A percentile compares a stretch with the other conserved stretches of the same genome.
These are phyloP conservation scores for Ruditapes philippinarum DNA, from an alignment of 1,140 invertebrate genomes.

Conservation along the genomic window DNA sequence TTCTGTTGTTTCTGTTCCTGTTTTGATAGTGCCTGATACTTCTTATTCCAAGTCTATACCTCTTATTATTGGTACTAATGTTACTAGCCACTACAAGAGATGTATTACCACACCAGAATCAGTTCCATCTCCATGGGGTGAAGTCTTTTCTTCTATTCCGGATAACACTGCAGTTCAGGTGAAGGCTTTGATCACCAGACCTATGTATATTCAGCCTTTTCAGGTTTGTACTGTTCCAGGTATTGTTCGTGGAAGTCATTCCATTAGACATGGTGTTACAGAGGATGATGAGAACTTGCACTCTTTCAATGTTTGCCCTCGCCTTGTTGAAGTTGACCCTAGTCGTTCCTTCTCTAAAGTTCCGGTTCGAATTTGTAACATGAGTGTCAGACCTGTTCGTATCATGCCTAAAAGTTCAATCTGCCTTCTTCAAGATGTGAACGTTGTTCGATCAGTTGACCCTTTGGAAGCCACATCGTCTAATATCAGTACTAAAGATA, in stretches of 20 bases:
- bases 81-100: not conserved
- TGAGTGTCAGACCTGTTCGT: not conserved
- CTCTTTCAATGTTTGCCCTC: not conserved
- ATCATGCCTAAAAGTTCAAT: not conserved
- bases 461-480: not conserved
- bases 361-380: slow-evolving; percentile 27
- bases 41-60: not conserved
- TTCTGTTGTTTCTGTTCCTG: not conserved
- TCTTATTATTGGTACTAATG: slow-evolving; percentile 4
- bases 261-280: not conserved
- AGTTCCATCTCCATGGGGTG: not conserved
- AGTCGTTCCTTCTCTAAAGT: not conserved
- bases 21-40: slow-evolving; percentile 35
- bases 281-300: not conserved
- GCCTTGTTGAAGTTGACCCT: not conserved
- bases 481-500: not conserved
- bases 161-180: not conserved
- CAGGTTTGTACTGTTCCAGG: not conserved
- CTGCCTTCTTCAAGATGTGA: not conserved
- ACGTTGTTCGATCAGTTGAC: not conserved
- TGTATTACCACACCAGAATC: not conserved
- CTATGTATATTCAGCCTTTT: not conserved
- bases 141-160: not conserved
- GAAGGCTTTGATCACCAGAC: not conserved
- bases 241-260: not conserved